Base-by-base conservation (phyloP, 2,113 vertebrate species). In the Geococcyx californianus region DNA sequence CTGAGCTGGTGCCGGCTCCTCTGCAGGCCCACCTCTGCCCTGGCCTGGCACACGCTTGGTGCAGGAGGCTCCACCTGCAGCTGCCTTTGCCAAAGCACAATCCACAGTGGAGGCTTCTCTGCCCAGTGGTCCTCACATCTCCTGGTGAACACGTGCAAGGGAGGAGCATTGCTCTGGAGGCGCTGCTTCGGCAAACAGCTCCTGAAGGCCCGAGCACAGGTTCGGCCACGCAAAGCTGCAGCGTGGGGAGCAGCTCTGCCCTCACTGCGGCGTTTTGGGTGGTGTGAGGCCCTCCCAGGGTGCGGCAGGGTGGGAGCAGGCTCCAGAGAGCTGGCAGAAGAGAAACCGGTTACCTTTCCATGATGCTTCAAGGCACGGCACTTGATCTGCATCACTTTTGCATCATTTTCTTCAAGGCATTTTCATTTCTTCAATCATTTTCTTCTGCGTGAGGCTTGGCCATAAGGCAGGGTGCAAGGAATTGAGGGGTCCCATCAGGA, bases 91-190 rank as follows among this genome's bases (percentile, higher is more conserved):
- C 3, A 3, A n/a, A 55, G 40, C 23, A 17, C 7, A 2, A 47
- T 8, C n/a, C 42, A 38, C 64, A 72, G 58, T 59, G 49, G 64
- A 7, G 66, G 52, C 60, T 88, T 42, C 28, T 13, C 21, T 42
- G 11, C 29, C 19, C 29, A 4, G 33, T 4, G 16, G 44, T 12
- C 63, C 3, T 1, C 5, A 5, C 45, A 16, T 29, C 16, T 36
- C 34, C 67, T 51, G 67, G 60, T 38, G 51, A 44, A 56, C 1
- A 0, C 0, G 0, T 19, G 36, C 14, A 2, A 74, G 55, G 70
- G 44, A 77, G 58, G 60, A 67, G 54, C 47, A 51, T 25, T 24
- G 36, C 60, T 74, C 79, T 68, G 42, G 54, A 68, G 55, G 26
- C 58, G 34, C 42, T 74, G 31, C 79, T 84, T 74, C 74, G 84